A percentile compares a stretch with the other conserved stretches of the same genome.
Evolutionary conservation across 2,888 invertebrate genomes (phyloP).

Genomic region (Eupithecia vulgata): DNA sequence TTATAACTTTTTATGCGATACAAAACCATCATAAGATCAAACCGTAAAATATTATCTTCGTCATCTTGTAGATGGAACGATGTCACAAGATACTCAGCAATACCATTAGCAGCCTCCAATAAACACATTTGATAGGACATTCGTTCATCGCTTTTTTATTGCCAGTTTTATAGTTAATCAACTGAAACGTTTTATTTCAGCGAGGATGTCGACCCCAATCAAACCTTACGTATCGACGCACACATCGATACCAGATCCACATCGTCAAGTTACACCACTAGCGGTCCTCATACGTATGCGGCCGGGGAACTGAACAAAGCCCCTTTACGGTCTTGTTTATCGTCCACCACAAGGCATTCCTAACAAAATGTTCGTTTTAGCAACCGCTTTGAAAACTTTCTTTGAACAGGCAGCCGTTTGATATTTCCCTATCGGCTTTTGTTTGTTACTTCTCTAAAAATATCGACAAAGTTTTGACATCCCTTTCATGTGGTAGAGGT

Average conservation of each 20-base stretch:
- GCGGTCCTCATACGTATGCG: conserved; percentile 54
- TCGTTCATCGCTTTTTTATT: conserved; percentile 39
- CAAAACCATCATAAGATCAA: conserved; percentile 22
- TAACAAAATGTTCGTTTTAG: conserved; percentile 53
- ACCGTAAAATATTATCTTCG: conserved; percentile 23
- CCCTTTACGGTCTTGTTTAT: conserved; percentile 67
- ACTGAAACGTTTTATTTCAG: conserved; percentile 38
- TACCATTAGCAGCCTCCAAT: conserved; percentile 37
- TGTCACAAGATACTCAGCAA: conserved; percentile 35
- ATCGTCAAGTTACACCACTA: conserved; percentile 50
- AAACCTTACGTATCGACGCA: conserved; percentile 37
- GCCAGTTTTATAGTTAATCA: conserved; percentile 45
- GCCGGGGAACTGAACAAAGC: conserved; percentile 58
- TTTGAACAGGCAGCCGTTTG: conserved; percentile 42
- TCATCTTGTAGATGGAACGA: conserved; percentile 26
- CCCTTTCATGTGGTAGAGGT: conserved; percentile 26
- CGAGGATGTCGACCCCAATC: conserved; percentile 38
- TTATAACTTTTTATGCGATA: conserved; percentile 17
- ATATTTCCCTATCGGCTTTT: conserved; percentile 41
- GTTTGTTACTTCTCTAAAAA: conserved; percentile 37
- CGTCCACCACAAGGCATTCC: conserved; percentile 59
- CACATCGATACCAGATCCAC: conserved; percentile 38
- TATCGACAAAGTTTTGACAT: conserved; percentile 42
- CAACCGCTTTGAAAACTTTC: conserved; percentile 44
- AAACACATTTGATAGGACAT: conserved; percentile 39